These are phyloP conservation scores for Boleophthalmus pectinirostris DNA, from an alignment of 2,113 vertebrate genomes.

Conservation along the genomic window DNA sequence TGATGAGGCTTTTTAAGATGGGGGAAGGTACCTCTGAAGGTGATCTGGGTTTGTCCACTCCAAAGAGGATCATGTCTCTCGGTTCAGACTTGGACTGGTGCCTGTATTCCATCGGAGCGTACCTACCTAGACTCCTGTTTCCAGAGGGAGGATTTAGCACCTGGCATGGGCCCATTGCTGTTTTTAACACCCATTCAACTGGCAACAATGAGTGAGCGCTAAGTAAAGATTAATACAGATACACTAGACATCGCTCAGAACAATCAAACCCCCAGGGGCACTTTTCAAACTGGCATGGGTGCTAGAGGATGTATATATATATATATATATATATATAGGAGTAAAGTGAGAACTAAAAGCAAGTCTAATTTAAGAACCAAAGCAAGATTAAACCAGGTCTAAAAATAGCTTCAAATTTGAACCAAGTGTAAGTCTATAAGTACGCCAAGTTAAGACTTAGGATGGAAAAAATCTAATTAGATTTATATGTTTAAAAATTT, in stretches of 20 bases:
- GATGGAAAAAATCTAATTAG: too few relatives aligned
- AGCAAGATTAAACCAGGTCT: not conserved
- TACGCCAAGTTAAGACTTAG: not conserved
- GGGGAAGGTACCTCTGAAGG: not conserved
- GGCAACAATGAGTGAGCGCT: slow-evolving; percentile 25
- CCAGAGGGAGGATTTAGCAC: slow-evolving; percentile 47
- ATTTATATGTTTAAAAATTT: too few relatives aligned
- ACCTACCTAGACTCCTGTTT: slow-evolving; percentile 45
- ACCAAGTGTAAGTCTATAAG: not conserved
- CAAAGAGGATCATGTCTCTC: slow-evolving; percentile 32
- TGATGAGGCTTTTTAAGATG: slow-evolving; percentile 7
- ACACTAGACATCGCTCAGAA: not conserved
- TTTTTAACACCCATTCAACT: slow-evolving; percentile 42
- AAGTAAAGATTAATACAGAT: slow-evolving; percentile 33
- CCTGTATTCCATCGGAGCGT: slow-evolving; percentile 33
- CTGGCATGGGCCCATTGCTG: slow-evolving; percentile 4
- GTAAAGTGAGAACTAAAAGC: not conserved
- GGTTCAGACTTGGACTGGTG: slow-evolving; percentile 12
- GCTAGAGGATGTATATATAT: not conserved
- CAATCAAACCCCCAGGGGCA: slow-evolving; percentile 13
- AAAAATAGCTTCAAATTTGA: not conserved
- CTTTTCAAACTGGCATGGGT: slow-evolving; percentile 2
- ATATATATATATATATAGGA: not conserved
- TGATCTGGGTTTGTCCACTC: slow-evolving; percentile 22
- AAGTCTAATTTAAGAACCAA: not conserved